Percentiles rank a stretch among this genome's conserved stretches.
Conservation (phyloP, 2,113 vertebrate species). For the Empidonax traillii region DNA sequence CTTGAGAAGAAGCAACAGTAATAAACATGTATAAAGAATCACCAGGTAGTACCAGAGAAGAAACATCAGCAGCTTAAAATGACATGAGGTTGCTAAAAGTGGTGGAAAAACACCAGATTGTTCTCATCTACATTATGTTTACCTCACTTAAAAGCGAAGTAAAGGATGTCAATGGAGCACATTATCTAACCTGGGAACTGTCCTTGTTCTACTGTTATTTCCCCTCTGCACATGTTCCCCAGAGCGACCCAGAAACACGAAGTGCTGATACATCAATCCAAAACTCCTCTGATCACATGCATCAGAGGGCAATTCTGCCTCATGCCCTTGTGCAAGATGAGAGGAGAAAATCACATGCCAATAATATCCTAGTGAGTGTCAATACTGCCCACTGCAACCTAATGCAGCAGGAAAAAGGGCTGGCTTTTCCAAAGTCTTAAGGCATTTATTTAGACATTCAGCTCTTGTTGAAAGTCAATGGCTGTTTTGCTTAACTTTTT, state of each 20-base stretch:
- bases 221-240: not conserved
- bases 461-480: not conserved
- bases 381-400: not conserved
- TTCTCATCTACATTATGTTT: not conserved
- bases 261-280: not conserved
- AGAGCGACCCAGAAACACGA: not conserved
- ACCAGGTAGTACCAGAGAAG: not conserved
- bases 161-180: not conserved
- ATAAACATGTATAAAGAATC: constrained; percentile 31
- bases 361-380: not conserved
- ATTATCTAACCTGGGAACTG: not conserved
- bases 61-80: not conserved
- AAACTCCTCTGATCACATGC: not conserved
- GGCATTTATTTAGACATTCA: not conserved
- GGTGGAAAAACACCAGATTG: not conserved
- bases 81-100: not conserved
- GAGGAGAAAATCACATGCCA: constrained; percentile 15
- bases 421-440: not conserved
- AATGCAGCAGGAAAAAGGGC: not conserved
- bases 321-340: not conserved
- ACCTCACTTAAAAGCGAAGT: not conserved
- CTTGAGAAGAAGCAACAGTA: constrained; percentile 53
- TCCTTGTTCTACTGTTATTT: not conserved
- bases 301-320: not conserved
- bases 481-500: not conserved